Conservation (phyloP, 2,113 vertebrate species). For the Macroglossus sobrinus region DNA sequence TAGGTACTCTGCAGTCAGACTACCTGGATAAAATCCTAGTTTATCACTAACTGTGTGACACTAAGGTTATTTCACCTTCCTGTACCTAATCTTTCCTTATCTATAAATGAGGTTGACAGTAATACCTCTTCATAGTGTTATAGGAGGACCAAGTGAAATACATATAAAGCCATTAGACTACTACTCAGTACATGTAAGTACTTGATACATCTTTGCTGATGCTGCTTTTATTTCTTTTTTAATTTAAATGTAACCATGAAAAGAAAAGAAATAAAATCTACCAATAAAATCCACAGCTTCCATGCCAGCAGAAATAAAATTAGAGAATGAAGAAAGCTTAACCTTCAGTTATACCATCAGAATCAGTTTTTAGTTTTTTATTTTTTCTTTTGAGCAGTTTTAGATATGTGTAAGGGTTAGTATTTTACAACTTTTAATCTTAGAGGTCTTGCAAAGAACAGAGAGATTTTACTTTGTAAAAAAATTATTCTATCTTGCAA, state of each 20-base stretch:
- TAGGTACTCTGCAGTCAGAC: neutral
- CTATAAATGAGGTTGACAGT: neutral
- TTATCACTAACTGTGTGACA: constrained; percentile 1
- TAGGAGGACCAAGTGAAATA: neutral
- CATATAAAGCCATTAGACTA: neutral
- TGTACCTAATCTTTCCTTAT: constrained; percentile 1
- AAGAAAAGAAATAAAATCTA: constrained; percentile 8
- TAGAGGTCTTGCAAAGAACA: neutral
- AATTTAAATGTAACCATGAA: neutral
- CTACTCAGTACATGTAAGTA: neutral
- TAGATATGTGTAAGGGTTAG: neutral
- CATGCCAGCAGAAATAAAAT: constrained; percentile 1
- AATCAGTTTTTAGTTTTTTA: neutral
- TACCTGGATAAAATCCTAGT: neutral
- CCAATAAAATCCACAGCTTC: neutral
- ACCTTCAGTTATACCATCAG: neutral
- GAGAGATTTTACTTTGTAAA: neutral
- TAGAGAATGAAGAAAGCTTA: neutral
- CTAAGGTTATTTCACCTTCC: neutral
- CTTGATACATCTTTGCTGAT: neutral
- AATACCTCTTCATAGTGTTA: neutral
- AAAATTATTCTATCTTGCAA: neutral
- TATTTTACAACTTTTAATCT: neutral
- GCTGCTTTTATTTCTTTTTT: neutral
- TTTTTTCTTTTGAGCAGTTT: constrained; percentile 1